Conservation (phyloP, 2,797 vertebrate genomes). For the Podarcis lilfordi region DNA sequence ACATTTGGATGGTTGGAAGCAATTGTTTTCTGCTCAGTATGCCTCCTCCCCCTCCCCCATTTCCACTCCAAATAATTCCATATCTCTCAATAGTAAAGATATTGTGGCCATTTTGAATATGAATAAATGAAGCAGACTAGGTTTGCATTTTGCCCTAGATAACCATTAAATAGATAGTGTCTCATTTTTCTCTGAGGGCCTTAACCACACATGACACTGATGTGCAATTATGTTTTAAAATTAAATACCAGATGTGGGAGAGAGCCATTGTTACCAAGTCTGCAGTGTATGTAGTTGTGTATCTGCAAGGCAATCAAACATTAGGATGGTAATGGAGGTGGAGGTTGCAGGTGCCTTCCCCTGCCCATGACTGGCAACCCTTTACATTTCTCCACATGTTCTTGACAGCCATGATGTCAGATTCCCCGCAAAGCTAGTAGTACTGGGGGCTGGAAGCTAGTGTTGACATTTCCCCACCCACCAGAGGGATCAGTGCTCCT, state of each 20-base stretch:
- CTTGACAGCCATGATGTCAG: no score
- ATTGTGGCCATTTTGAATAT: slow-evolving; percentile 54
- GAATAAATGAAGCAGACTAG: slow-evolving; percentile 50
- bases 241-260: not conserved
- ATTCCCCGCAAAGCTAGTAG: no score
- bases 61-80: not conserved
- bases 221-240: not conserved
- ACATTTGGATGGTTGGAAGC: slow-evolving; percentile 53
- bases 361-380: no score
- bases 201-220: not conserved
- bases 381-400: no score
- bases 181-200: not conserved
- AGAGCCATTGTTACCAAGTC: not conserved
- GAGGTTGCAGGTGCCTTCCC: not conserved
- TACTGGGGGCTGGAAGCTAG: no score
- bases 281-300: not conserved
- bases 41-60: slow-evolving; percentile 5
- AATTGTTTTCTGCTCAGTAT: slow-evolving; percentile 56
- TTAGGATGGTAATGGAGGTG: not conserved
- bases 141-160: slow-evolving; percentile 28
- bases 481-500: no score
- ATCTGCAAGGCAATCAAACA: no score
- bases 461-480: no score
- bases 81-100: slow-evolving; percentile 32
- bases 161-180: not conserved